phyloP scores from a whole-genome alignment of 2,113 vertebrate species.

The Cephalopholis sonnerati region DNA sequence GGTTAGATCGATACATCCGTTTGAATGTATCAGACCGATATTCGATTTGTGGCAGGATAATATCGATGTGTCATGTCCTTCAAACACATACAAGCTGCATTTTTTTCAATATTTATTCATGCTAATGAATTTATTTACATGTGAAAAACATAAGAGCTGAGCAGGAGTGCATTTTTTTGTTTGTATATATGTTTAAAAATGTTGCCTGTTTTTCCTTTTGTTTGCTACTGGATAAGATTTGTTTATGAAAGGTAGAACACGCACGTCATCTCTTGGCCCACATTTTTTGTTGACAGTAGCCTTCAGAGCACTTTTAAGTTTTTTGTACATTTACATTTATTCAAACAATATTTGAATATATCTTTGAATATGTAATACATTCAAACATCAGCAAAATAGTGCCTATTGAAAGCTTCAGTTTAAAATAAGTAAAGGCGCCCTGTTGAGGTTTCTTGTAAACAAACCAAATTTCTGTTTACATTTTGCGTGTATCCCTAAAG shows the following conservation, averaged over 20 bases:
- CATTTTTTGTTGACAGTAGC: neutral
- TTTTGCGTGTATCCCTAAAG: neutral
- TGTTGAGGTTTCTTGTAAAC: neutral
- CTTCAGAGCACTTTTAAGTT: no score
- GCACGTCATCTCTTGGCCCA: neutral
- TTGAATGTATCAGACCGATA: neutral
- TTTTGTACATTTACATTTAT: neutral
- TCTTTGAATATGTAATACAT: no score
- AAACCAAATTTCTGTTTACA: neutral
- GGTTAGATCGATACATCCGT: neutral
- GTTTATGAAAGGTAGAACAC: neutral
- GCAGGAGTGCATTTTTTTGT: neutral
- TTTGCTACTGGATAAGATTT: neutral
- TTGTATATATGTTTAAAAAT: neutral
- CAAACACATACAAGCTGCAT: neutral
- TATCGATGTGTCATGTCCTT: neutral
- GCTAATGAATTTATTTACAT: neutral
- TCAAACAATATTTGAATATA: neutral
- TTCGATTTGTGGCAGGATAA: neutral
- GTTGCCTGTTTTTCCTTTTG: neutral
- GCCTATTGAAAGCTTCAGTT: no score
- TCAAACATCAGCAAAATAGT: no score
- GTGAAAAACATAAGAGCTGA: neutral
- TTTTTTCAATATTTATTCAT: neutral
- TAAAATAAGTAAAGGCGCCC: no score